Conservation (phyloP, 2,113 vertebrate species). For the Procavia capensis region DNA sequence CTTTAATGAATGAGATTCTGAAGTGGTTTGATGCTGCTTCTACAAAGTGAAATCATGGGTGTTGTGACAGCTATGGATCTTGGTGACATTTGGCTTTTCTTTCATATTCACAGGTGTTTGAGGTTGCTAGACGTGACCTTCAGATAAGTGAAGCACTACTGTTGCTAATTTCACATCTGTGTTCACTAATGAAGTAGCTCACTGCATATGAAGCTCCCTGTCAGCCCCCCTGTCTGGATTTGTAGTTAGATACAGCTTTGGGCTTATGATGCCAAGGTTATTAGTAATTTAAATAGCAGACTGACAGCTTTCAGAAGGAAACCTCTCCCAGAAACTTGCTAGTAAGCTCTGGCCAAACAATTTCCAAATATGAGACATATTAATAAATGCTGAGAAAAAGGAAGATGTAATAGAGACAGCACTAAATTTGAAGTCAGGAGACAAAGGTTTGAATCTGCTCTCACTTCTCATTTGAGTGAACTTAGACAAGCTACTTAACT, state of each 20-base stretch:
- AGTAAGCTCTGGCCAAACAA: not conserved
- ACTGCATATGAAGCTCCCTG: not conserved
- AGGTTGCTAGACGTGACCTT: not conserved
- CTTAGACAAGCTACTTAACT: not conserved
- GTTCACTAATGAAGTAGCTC: conserved; percentile 1
- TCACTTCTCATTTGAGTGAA: not conserved
- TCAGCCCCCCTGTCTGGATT: not conserved
- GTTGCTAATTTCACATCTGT: not conserved
- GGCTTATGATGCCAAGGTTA: not conserved
- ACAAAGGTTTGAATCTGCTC: not conserved
- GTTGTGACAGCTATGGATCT: not conserved
- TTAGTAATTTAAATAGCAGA: conserved; percentile 13
- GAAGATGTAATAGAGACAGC: not conserved
- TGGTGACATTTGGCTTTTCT: not conserved
- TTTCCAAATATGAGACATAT: not conserved
- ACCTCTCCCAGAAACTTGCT: not conserved
- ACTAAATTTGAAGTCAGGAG: not conserved
- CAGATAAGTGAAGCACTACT: not conserved
- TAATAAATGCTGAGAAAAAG: not conserved
- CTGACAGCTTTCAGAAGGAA: conserved; percentile 20
- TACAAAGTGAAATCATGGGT: not conserved
- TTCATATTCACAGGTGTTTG: not conserved
- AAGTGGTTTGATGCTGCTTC: not conserved
- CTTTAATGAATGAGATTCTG: conserved; percentile 2
- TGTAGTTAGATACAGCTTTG: not conserved